Percentiles rank a stretch among this genome's conserved stretches.
Conservation (phyloP, 1,140 invertebrate species). For the Drosophila pachea region DNA sequence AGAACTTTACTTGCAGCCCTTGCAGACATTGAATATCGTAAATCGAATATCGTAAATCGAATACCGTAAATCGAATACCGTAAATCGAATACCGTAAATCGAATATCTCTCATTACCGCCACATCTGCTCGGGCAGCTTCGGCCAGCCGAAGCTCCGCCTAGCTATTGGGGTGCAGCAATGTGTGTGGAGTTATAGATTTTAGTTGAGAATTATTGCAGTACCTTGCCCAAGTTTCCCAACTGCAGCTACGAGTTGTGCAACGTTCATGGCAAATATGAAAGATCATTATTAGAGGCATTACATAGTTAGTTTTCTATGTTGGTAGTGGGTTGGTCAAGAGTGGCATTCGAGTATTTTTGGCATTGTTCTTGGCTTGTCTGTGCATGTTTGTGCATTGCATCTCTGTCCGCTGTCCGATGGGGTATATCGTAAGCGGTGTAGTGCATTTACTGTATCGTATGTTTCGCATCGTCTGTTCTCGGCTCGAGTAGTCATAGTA, state of each 20-base stretch:
- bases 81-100: too few species aligned
- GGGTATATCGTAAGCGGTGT: slow-evolving; percentile 1
- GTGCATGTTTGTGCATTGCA: slow-evolving; percentile 12
- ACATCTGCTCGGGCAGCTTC: slow-evolving; percentile 18
- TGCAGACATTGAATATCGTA: too few species aligned
- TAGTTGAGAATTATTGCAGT: slow-evolving; percentile 37
- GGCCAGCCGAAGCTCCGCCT: slow-evolving; percentile 12
- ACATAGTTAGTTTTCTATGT: not conserved
- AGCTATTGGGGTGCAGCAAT: not conserved
- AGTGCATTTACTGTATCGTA: not conserved
- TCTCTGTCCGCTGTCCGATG: slow-evolving; percentile 1
- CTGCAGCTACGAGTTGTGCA: slow-evolving; percentile 69
- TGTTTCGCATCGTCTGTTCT: too few species aligned
- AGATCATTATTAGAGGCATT: slow-evolving; percentile 54
- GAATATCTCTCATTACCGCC: not conserved
- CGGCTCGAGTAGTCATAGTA: too few species aligned
- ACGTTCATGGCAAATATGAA: slow-evolving; percentile 54
- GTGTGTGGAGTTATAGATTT: slow-evolving; percentile 11
- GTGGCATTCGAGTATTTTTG: slow-evolving; percentile 1
- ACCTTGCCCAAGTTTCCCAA: slow-evolving; percentile 79
- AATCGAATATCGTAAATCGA: too few species aligned
- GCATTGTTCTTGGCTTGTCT: not conserved
- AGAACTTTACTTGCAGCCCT: too few species aligned
- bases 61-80: too few species aligned
- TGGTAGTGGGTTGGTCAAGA: slow-evolving; percentile 2